Conservation (phyloP, 2,797 vertebrate species). For the Fratercula arctica region DNA sequence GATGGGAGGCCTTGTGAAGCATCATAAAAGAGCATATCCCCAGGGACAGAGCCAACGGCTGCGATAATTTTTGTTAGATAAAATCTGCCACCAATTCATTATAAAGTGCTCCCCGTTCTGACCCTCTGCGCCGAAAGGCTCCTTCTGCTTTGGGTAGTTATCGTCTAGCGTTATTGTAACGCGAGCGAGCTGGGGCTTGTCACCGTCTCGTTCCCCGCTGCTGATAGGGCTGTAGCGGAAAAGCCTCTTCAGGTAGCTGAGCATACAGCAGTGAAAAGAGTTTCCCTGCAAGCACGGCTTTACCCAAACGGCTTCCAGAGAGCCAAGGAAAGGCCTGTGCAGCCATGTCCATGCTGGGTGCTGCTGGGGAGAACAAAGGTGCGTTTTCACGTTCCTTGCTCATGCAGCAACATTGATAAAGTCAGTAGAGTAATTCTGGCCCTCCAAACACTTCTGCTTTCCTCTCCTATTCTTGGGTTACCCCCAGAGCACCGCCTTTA, state of each 20-base stretch:
- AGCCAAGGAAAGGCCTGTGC: neutral
- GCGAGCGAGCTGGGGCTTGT: neutral
- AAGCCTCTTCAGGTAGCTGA: neutral
- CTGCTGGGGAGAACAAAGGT: neutral
- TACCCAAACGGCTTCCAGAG: neutral
- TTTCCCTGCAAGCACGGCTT: neutral
- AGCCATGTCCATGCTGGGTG: accelerated
- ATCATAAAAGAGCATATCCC: neutral
- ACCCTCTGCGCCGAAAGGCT: neutral
- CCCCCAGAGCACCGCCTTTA: neutral
- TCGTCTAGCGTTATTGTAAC: accelerated
- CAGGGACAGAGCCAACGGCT: neutral
- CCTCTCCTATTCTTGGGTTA: neutral
- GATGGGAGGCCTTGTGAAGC: neutral
- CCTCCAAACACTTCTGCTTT: neutral
- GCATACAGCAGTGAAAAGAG: neutral
- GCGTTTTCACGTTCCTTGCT: neutral
- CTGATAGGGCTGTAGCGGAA: neutral
- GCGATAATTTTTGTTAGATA: neutral
- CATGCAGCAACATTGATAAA: neutral
- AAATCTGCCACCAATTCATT: neutral
- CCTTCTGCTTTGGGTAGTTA: neutral
- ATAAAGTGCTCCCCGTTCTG: neutral
- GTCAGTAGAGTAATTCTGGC: neutral
- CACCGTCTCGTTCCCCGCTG: neutral